These are phyloP conservation scores for Trisateles emortualis DNA, from an alignment of 2,888 invertebrate genomes.

Conservation along the genomic window DNA sequence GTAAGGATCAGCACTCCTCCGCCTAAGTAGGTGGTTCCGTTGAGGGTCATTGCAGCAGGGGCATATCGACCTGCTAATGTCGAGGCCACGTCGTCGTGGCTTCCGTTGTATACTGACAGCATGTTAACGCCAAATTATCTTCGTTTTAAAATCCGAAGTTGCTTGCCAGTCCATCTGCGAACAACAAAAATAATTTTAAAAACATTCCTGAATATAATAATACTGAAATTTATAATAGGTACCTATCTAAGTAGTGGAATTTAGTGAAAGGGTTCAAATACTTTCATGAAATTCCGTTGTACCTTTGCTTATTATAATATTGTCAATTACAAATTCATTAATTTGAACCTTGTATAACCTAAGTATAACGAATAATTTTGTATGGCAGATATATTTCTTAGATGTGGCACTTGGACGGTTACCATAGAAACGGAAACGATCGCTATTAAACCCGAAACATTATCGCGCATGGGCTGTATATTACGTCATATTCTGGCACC, in stretches of 20 bases:
- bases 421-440: conserved; percentile 62
- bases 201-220: too few species aligned
- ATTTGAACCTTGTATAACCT: conserved; percentile 15
- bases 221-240: too few species aligned
- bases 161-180: conserved; percentile 72
- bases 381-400: conserved; percentile 19
- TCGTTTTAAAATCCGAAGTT: conserved; percentile 23
- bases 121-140: conserved; percentile 53
- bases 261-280: conserved; percentile 4
- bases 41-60: conserved; percentile 70
- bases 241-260: neutral
- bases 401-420: conserved; percentile 40
- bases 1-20: conserved; percentile 76
- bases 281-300: neutral
- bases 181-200: conserved; percentile 50
- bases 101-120: conserved; percentile 56
- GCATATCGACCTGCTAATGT: conserved; percentile 60
- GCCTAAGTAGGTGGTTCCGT: conserved; percentile 65
- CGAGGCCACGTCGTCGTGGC: conserved; percentile 54
- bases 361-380: conserved; percentile 18
- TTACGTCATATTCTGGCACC: conserved; percentile 53
- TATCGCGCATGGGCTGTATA: conserved; percentile 54
- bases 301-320: conserved; percentile 6
- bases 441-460: conserved; percentile 65
- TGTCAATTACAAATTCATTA: neutral